Evolutionary conservation across 2,888 invertebrate species (phyloP), one percentile per base, ranked within the genome.

Genomic region (Adineta ricciae): DNA sequence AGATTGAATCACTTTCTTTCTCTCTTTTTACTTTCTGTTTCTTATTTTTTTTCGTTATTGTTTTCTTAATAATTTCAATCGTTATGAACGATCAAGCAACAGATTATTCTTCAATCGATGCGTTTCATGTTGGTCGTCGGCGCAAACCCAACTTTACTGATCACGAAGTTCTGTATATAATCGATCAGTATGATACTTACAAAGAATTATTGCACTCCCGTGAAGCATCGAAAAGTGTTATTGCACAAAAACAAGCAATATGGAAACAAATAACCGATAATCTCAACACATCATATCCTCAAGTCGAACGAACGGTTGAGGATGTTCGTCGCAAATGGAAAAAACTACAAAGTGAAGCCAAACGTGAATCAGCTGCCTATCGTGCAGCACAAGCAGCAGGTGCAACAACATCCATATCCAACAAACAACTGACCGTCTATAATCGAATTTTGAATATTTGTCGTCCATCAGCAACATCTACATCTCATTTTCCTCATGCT

Each of bases 71-170:
- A 46, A 46, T 46, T 11, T 24, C 38, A 41, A 41, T 21, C 41
- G 78, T 41, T 78, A 78, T 41, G 41, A 78, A 78, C 41, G 78
- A 78, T 41, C 78, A 38, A 41, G 24, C 38, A 41, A 9, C 38
- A n/a, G 78, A 78, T 41, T 78, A 41, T 41, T 78, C 78, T 41
- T 38, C 38, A 24, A 78, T 78, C 41, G 41, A 78, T 78, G 38
- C 78, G 16, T 78, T 78, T 11, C 78, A 78, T 78, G 78, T 78
- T 41, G 78, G 78, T 78, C 78, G 78, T n/a, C 78, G 78, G 2
- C 78, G 78, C 24, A 78, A 78, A 78, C 78, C 78, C 38, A 78
- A 78, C 41, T 78, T 78, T 78, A 78, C 78, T 24, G 78, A 78
- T 41, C 78, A 78, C n/a, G 78, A 78, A 78, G 78, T 78, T 41